Base-by-base conservation (phyloP, 2,113 vertebrate genomes). In the Pygoscelis adeliae region DNA sequence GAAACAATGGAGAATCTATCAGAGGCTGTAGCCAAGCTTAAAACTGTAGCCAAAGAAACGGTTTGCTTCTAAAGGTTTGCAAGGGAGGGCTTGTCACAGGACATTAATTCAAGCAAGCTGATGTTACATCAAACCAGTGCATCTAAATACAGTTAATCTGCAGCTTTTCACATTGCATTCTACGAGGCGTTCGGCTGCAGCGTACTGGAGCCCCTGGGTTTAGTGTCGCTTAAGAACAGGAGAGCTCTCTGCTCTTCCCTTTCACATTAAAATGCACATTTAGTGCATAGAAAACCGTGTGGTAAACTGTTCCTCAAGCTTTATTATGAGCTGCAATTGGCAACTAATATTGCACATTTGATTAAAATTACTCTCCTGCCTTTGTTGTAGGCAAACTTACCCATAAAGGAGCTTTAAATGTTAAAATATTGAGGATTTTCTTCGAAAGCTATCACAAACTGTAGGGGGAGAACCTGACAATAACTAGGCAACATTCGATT, bases 51-150 rank as follows among this genome's bases (percentile, higher is more conserved):
- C 97, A 97, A 97, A 98, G 96, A 97, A 93, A 62, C 89, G 76
- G 70, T 97, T 97, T 86, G 74, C 94, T 96, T 90, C 77, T 93
- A 81, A 91, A 96, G 86, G 91, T 97, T 98, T 97, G 93, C 83
- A 95, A 96, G 69, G 70, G 49, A 95, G 59, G 73, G 80, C 91
- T 98, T 97, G 96, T 97, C 95, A 97, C 59, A 94, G 92, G 92
- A 97, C 94, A 96, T 98, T 96, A 98, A 97, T 95, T 98, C 93
- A 92, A 94, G 86, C 94, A 91, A 95, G 90, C 89, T 92, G 83
- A 97, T 97, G 97, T 96, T 96, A 89, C 83, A 97, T 88, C 97
- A 96, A 96, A 96, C 34, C 55, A 40, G 14, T 86, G 83, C 66
- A 97, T 97, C 86, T 97, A 90, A 95, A 87, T 44, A 94, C 84